phyloP scores from a whole-genome alignment of 30 jellyfish, hydroid and myxozoan species.

The Chironex yamaguchii region DNA sequence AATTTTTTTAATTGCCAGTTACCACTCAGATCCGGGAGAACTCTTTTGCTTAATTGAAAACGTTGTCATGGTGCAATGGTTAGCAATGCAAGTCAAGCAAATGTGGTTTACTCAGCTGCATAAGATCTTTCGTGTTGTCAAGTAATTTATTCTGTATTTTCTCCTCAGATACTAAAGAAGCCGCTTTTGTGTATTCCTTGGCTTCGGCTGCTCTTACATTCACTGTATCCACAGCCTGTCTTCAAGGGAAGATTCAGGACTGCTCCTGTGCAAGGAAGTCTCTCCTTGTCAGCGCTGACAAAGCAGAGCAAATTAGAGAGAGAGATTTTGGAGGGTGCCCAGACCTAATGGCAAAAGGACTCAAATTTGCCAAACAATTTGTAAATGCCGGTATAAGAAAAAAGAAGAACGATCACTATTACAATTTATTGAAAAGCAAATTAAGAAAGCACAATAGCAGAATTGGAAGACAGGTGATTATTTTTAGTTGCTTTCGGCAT shows the following conservation, averaged over 20 bases:
- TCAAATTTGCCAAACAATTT: slow-evolving; percentile 73
- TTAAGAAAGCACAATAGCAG: slow-evolving; percentile 80
- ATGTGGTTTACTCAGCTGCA: too few relatives aligned
- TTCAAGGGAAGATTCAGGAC: slow-evolving; percentile 79
- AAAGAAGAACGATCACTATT: slow-evolving; percentile 53
- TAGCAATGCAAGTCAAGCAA: too few relatives aligned
- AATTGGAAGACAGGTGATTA: slow-evolving; percentile 86
- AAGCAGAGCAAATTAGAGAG: slow-evolving; percentile 53
- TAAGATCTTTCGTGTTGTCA: neutral
- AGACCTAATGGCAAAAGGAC: slow-evolving; percentile 68
- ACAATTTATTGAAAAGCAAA: slow-evolving; percentile 51
- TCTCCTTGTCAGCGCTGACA: slow-evolving; percentile 63
- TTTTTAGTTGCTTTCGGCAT: neutral
- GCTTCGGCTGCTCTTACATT: slow-evolving; percentile 90
- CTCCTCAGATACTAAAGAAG: slow-evolving; percentile 85
- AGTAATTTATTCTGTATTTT: neutral
- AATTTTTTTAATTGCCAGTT: too few relatives aligned
- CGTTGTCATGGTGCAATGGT: too few relatives aligned
- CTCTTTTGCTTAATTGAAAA: too few relatives aligned
- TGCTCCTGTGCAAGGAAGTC: slow-evolving; percentile 81
- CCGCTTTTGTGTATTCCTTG: slow-evolving; percentile 87
- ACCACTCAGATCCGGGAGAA: too few relatives aligned
- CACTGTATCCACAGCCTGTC: slow-evolving; percentile 86
- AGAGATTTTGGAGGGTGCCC: slow-evolving; percentile 85
- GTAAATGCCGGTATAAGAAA: slow-evolving; percentile 79